Conservation (phyloP, 2,888 invertebrate genomes). For the Smittia sp. region DNA sequence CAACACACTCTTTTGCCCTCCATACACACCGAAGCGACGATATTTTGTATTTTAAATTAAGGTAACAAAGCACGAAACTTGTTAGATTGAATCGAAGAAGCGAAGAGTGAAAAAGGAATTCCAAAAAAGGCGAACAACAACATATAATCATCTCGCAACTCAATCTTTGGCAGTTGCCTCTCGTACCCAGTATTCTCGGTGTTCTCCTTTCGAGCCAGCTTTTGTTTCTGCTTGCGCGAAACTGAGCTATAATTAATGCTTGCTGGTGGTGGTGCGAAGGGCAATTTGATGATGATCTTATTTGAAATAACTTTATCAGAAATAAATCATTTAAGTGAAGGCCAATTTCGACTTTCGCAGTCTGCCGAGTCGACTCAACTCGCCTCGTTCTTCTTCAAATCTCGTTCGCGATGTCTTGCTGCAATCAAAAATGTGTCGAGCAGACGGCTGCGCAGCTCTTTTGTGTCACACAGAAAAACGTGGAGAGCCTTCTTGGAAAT, state of each 20-base stretch:
- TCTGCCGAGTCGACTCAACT: neutral
- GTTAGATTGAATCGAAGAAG: slow-evolving; percentile 40
- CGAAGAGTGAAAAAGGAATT: slow-evolving; percentile 39
- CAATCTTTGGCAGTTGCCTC: slow-evolving; percentile 18
- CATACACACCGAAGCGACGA: slow-evolving; percentile 34
- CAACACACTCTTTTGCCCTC: slow-evolving; percentile 23
- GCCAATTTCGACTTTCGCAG: neutral
- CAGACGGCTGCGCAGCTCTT: too few relatives aligned
- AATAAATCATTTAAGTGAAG: slow-evolving; percentile 32
- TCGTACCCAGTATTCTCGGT: neutral
- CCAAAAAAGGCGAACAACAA: slow-evolving; percentile 38
- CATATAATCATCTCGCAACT: slow-evolving; percentile 39
- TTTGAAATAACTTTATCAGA: slow-evolving; percentile 38
- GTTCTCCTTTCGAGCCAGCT: slow-evolving; percentile 8
- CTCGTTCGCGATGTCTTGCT: too few relatives aligned
- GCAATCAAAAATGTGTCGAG: too few relatives aligned
- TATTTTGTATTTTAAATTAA: slow-evolving; percentile 40
- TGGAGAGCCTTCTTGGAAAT: too few relatives aligned
- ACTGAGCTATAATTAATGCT: slow-evolving; percentile 29
- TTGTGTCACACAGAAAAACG: too few relatives aligned
- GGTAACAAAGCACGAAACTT: slow-evolving; percentile 41
- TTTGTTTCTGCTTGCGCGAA: neutral
- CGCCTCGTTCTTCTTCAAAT: too few relatives aligned
- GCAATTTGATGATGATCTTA: slow-evolving; percentile 32
- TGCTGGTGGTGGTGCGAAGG: slow-evolving; percentile 28